Evolutionary conservation across 2,113 vertebrate genomes (phyloP).

Genomic region (Tyto alba): DNA sequence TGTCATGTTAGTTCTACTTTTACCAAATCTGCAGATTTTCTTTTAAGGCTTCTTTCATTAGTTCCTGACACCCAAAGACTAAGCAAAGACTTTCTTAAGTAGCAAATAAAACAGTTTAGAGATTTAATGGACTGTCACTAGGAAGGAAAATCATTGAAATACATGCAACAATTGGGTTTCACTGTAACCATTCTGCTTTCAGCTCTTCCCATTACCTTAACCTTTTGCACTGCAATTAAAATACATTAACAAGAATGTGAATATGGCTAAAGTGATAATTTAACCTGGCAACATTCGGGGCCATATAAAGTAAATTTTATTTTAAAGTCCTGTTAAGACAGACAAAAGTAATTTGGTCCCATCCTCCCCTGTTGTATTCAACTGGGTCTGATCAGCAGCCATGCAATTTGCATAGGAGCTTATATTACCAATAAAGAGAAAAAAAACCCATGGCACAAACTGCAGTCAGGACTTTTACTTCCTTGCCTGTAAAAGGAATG

Average conservation of each 20-base stretch:
- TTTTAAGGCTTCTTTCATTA: conserved; percentile 19
- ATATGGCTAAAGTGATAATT: background rate
- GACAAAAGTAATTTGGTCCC: background rate
- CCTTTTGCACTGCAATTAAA: background rate
- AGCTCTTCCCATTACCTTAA: background rate
- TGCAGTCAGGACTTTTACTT: conserved; percentile 3
- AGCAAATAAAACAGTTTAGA: conserved; percentile 47
- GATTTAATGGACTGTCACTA: conserved; percentile 32
- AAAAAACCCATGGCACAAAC: background rate
- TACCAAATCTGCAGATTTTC: background rate
- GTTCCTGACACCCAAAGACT: background rate
- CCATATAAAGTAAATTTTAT: background rate
- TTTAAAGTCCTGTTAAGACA: conserved; percentile 29
- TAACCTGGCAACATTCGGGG: background rate
- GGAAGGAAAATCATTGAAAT: conserved; percentile 2
- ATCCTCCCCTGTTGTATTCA: background rate
- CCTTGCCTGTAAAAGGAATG: background rate
- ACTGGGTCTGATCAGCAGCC: background rate
- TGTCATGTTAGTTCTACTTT: background rate
- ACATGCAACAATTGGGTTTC: background rate
- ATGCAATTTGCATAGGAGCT: conserved; percentile 4
- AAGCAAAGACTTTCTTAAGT: background rate
- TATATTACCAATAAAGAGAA: background rate
- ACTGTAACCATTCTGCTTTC: conserved; percentile 13
- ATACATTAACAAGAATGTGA: conserved; percentile 1